Conservation (phyloP, 1,140 invertebrate species). For the Diplogasteroides magnus region DNA sequence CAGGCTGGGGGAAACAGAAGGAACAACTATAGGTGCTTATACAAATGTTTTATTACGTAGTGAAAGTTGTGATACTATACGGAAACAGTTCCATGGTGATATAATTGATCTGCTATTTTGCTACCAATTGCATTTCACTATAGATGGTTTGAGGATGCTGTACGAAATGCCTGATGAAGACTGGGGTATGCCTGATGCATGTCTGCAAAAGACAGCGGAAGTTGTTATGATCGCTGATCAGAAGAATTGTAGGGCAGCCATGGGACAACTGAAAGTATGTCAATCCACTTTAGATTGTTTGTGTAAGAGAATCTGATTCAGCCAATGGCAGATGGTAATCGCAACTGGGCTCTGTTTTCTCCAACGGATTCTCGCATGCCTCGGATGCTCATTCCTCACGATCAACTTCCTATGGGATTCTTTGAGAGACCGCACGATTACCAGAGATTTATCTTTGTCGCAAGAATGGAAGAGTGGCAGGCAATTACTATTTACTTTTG, state of each 20-base stretch:
- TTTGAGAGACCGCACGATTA: constrained; percentile 26
- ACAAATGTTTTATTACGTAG: too few species aligned
- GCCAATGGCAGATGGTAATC: constrained; percentile 57
- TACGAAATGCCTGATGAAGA: constrained; percentile 27
- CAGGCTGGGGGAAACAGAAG: background rate
- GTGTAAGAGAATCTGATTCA: too few species aligned
- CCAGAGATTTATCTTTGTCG: constrained; percentile 22
- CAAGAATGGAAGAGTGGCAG: constrained; percentile 30
- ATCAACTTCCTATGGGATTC: constrained; percentile 46
- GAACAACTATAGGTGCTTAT: background rate
- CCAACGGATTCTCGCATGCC: constrained; percentile 72
- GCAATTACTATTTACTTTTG: background rate
- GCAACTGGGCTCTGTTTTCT: constrained; percentile 64
- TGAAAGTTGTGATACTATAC: too few species aligned
- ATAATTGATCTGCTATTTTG: background rate
- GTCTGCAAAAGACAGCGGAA: constrained; percentile 54
- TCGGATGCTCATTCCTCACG: constrained; percentile 65
- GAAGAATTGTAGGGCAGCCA: constrained; percentile 65
- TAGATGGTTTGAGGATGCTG: constrained; percentile 8
- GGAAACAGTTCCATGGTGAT: too few species aligned
- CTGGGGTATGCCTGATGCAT: constrained; percentile 34
- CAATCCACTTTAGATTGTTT: background rate
- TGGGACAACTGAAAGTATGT: constrained; percentile 65
- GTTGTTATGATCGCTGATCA: constrained; percentile 61
- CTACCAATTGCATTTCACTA: background rate